These are phyloP conservation scores for Epizoanthus rinbou DNA, from an alignment of 92 coral and sea anemone species.

Conservation along the genomic window DNA sequence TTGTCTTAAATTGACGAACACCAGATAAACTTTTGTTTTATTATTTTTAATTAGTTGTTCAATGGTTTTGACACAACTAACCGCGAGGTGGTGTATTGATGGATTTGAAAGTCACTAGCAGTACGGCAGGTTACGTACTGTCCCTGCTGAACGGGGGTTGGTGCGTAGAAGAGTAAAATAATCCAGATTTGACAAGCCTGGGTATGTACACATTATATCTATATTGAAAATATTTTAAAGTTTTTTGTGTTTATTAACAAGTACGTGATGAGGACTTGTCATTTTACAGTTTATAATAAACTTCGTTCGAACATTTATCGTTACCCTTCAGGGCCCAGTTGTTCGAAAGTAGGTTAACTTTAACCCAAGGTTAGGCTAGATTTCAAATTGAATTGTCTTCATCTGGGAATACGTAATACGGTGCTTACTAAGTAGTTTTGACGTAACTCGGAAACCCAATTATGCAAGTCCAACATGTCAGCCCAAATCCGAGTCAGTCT, in stretches of 20 bases:
- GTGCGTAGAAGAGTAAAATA: background rate
- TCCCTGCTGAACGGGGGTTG: background rate
- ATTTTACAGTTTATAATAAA: too few species aligned
- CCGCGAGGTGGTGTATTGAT: background rate
- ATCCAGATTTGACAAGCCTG: background rate
- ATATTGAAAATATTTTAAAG: background rate
- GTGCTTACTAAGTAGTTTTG: too few species aligned
- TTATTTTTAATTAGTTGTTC: background rate
- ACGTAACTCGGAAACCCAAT: too few species aligned
- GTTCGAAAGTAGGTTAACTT: too few species aligned
- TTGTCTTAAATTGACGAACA: background rate
- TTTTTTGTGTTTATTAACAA: background rate
- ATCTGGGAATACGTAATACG: too few species aligned
- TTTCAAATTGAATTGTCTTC: too few species aligned
- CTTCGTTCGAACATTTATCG: too few species aligned
- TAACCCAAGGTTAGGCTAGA: too few species aligned
- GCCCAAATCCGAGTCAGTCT: too few species aligned
- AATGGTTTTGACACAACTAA: background rate
- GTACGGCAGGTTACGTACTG: background rate
- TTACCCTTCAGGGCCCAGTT: too few species aligned
- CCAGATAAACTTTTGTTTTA: background rate
- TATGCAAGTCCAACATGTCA: too few species aligned
- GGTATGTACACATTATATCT: background rate
- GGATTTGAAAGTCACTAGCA: constrained; percentile 4
- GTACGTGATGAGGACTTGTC: background rate